These are phyloP conservation scores for Sphaerodactylus townsendi DNA, from an alignment of 2,113 vertebrate genomes.

Conservation along the genomic window DNA sequence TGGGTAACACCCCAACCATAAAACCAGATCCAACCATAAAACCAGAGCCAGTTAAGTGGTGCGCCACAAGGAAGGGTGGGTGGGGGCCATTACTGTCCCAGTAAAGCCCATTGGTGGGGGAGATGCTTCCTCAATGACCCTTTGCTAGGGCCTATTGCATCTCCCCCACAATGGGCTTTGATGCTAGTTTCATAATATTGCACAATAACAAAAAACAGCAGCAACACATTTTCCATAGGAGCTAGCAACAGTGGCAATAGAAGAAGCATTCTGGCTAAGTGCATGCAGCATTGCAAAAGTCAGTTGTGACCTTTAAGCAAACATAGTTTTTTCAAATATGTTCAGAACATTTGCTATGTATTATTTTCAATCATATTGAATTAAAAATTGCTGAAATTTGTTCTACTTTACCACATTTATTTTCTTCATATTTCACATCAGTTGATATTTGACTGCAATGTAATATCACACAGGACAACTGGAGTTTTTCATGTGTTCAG, in stretches of 20 bases:
- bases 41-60: too few relatives aligned
- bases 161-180: too few relatives aligned
- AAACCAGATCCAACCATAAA: too few relatives aligned
- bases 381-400: neutral
- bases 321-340: neutral
- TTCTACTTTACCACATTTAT: neutral
- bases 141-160: too few relatives aligned
- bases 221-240: neutral
- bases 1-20: too few relatives aligned
- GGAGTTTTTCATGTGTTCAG: constrained; percentile 5
- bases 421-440: neutral
- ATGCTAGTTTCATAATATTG: too few relatives aligned
- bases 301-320: constrained; percentile 7
- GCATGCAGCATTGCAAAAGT: neutral
- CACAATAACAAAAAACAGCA: neutral
- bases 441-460: neutral
- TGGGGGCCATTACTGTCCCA: too few relatives aligned
- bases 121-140: too few relatives aligned
- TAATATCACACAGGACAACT: constrained; percentile 22
- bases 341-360: neutral
- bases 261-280: neutral
- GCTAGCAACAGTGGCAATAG: neutral
- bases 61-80: too few relatives aligned
- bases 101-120: too few relatives aligned
- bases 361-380: neutral